Conservation (phyloP, 2,797 vertebrate species). For the Otus scops region DNA sequence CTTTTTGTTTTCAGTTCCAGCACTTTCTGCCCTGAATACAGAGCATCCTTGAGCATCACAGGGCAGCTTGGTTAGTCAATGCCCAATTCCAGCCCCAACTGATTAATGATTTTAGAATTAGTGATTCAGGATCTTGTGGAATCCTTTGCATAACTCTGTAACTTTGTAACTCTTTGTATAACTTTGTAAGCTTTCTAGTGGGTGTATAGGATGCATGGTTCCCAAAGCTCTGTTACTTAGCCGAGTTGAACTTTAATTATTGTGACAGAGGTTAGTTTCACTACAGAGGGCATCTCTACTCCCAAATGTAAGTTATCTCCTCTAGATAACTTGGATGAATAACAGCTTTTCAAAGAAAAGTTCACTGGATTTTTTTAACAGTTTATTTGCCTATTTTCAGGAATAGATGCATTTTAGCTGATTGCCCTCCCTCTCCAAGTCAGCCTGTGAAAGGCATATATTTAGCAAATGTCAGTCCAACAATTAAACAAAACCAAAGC, state of each 20-base stretch:
- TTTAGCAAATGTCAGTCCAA: not conserved
- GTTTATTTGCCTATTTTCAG: not conserved
- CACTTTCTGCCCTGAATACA: not conserved
- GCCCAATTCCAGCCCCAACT: not conserved
- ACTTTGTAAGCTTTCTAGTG: not conserved
- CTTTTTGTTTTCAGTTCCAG: not conserved
- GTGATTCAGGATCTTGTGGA: not conserved
- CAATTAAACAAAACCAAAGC: not conserved
- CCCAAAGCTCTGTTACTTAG: not conserved
- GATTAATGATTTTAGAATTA: not conserved
- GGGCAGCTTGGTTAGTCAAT: not conserved
- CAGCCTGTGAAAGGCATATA: not conserved
- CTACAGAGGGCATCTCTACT: not conserved
- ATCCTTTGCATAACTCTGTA: not conserved
- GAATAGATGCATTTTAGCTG: not conserved
- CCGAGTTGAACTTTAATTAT: not conserved
- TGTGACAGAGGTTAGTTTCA: not conserved
- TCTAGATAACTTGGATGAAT: not conserved
- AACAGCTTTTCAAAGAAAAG: not conserved
- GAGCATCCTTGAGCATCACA: not conserved
- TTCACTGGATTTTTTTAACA: not conserved
- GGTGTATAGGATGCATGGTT: not conserved
- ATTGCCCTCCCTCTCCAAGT: not conserved
- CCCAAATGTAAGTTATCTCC: not conserved
- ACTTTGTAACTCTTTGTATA: too few relatives aligned